Conservation (phyloP, 92 coral and sea anemone genomes). For the Umimayanthus chanpuru region DNA sequence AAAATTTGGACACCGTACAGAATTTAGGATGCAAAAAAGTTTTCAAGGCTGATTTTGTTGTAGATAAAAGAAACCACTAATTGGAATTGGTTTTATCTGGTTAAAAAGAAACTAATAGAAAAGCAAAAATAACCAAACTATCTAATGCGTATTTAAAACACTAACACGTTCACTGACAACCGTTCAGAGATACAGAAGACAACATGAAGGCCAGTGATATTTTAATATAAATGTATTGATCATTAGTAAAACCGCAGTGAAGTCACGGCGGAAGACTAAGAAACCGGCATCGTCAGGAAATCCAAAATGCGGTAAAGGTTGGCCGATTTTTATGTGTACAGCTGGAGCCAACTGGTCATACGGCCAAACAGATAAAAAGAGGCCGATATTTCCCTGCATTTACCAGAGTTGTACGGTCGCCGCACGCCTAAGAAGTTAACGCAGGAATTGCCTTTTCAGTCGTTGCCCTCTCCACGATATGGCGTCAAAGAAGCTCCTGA, state of each 20-base stretch:
- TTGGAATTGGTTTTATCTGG: neutral
- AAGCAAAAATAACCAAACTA: neutral
- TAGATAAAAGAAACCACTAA: neutral
- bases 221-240: too few relatives aligned
- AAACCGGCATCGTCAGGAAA: neutral
- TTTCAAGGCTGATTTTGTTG: too few relatives aligned
- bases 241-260: conserved; percentile 8
- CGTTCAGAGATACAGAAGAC: neutral
- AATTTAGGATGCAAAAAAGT: too few relatives aligned
- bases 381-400: too few relatives aligned
- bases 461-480: neutral
- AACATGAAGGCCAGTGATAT: neutral
- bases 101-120: too few relatives aligned
- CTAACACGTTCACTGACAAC: neutral
- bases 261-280: neutral
- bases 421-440: neutral
- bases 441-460: neutral
- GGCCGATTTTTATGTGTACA: neutral
- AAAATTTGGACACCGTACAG: too few relatives aligned
- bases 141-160: neutral
- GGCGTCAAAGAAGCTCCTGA: conserved; percentile 17
- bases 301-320: neutral
- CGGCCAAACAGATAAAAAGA: neutral
- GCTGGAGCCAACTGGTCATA: conserved; percentile 12
- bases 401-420: neutral